Evolutionary conservation across 1,140 invertebrate species (phyloP).

Genomic region (Lithobius niger): DNA sequence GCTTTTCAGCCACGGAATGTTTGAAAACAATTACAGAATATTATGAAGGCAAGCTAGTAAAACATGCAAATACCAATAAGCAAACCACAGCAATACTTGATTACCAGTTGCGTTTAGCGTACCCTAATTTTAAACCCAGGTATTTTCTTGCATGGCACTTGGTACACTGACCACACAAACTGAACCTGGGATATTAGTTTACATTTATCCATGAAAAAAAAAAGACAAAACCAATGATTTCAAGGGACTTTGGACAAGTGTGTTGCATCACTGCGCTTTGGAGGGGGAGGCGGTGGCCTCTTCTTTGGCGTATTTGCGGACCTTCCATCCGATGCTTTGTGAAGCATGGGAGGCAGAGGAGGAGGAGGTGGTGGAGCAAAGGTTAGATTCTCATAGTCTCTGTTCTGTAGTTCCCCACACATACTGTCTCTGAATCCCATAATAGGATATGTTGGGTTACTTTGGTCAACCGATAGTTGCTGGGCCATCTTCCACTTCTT

Average conservation of each 20-base stretch:
- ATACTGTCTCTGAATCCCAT: slow-evolving; percentile 55
- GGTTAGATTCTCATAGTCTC: slow-evolving; percentile 9
- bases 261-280: slow-evolving; percentile 61
- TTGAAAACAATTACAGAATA: too few relatives aligned
- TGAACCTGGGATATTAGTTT: background rate
- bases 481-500: slow-evolving; percentile 74
- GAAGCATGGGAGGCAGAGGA: slow-evolving; percentile 4
- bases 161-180: too few relatives aligned
- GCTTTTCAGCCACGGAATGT: too few relatives aligned
- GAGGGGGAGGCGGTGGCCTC: slow-evolving; percentile 57
- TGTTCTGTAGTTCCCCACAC: slow-evolving; percentile 5
- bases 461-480: slow-evolving; percentile 64
- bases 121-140: too few relatives aligned
- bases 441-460: slow-evolving; percentile 76
- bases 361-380: slow-evolving; percentile 9
- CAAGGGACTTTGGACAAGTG: slow-evolving; percentile 39
- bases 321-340: slow-evolving; percentile 15
- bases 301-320: slow-evolving; percentile 34
- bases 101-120: too few relatives aligned
- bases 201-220: background rate
- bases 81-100: too few relatives aligned
- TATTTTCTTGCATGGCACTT: too few relatives aligned
- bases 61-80: too few relatives aligned
- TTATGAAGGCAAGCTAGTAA: too few relatives aligned
- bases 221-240: too few relatives aligned